Evolutionary conservation across 1,140 invertebrate genomes (phyloP).

Genomic region (Diplogasteroides magnus): DNA sequence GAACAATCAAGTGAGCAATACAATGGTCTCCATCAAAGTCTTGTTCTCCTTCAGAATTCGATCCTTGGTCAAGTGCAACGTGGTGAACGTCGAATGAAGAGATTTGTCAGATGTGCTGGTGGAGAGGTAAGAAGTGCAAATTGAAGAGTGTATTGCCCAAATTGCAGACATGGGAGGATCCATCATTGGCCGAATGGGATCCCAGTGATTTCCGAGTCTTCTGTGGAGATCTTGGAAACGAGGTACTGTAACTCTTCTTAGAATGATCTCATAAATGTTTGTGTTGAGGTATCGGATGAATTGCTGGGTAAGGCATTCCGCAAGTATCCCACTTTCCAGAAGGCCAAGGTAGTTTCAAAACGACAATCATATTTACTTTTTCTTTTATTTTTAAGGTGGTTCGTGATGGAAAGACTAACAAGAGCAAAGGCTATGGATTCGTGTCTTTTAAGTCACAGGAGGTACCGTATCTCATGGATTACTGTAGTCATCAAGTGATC

Average conservation of each 20-base stretch:
- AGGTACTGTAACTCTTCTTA: conserved; percentile 64
- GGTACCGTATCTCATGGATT: conserved; percentile 26
- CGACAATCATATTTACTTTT: too few relatives aligned
- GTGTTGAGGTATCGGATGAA: conserved; percentile 71
- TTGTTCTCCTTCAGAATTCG: conserved; percentile 37
- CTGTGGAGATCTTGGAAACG: conserved; percentile 96
- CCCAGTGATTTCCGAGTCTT: conserved; percentile 86
- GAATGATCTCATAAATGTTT: conserved; percentile 57
- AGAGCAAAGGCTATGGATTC: conserved; percentile 97
- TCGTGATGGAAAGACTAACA: conserved; percentile 90
- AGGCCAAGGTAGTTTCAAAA: conserved; percentile 79
- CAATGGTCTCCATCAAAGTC: not conserved
- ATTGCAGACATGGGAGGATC: conserved; percentile 48
- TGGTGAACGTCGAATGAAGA: conserved; percentile 54
- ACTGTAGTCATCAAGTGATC: not conserved
- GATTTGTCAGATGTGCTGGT: conserved; percentile 48
- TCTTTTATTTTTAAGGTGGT: conserved; percentile 66
- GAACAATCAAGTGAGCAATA: conserved; percentile 18
- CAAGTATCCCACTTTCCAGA: conserved; percentile 87
- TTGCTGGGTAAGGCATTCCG: conserved; percentile 84
- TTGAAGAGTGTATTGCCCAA: not conserved
- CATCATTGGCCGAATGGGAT: conserved; percentile 54
- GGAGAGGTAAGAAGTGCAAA: conserved; percentile 32
- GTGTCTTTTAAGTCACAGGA: conserved; percentile 92
- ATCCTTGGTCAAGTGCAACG: conserved; percentile 48